Percentiles rank a stretch among this genome's conserved stretches.
Conservation (phyloP, 2,888 invertebrate species). For the Meiosimyza platycephala region DNA sequence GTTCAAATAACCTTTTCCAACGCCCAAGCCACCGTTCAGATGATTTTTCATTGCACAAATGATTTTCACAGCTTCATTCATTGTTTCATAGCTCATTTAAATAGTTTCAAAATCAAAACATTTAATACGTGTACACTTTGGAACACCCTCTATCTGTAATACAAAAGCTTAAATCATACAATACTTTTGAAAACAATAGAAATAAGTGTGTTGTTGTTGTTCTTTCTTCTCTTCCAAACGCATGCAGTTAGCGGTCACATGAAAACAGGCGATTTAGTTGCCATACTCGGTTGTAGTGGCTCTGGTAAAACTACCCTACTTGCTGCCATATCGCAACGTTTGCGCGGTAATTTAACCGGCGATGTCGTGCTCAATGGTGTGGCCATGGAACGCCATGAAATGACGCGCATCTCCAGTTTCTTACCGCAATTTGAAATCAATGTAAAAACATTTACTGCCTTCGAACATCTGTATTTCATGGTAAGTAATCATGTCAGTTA, state of each 20-base stretch:
- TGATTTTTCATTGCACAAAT: too few species aligned
- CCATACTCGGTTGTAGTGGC: constrained; percentile 82
- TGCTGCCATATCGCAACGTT: constrained; percentile 78
- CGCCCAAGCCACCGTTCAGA: too few species aligned
- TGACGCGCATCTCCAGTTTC: constrained; percentile 84
- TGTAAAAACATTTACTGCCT: constrained; percentile 80
- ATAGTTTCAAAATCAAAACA: background rate
- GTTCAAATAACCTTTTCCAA: too few species aligned
- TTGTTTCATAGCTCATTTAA: background rate
- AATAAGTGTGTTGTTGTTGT: background rate
- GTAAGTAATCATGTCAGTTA: constrained; percentile 68
- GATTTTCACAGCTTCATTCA: too few species aligned
- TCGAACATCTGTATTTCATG: constrained; percentile 89
- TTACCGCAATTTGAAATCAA: constrained; percentile 88
- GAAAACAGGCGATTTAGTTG: constrained; percentile 77
- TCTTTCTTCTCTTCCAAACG: background rate
- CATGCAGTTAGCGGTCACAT: constrained; percentile 75
- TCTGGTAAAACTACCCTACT: constrained; percentile 82
- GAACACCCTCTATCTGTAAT: too few species aligned
- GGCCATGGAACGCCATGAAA: constrained; percentile 72
- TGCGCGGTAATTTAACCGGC: constrained; percentile 76
- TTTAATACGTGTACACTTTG: too few species aligned
- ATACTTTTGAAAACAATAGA: too few species aligned
- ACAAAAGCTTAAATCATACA: too few species aligned
- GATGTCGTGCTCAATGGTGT: constrained; percentile 79